Evolutionary conservation across 2,113 vertebrate species (phyloP).

Genomic region (Antigone vipio): DNA sequence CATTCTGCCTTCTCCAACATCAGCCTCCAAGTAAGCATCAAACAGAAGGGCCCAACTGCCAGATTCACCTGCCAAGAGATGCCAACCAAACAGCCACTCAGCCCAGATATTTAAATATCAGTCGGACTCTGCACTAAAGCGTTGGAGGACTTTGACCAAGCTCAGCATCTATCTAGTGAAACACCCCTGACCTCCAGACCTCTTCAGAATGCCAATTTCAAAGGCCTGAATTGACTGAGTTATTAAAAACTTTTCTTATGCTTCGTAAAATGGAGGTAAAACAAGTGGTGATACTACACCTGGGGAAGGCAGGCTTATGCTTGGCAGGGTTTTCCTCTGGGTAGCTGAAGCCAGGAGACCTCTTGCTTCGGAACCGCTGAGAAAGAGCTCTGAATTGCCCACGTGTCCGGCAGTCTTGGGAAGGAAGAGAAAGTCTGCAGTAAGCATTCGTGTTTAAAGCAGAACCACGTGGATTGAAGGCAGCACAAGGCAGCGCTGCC

Average conservation of each 20-base stretch:
- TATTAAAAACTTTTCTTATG: not conserved
- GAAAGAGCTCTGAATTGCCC: conserved; percentile 69
- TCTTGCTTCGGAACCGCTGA: conserved; percentile 62
- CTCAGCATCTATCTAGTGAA: not conserved
- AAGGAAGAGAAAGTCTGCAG: not conserved
- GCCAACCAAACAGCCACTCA: not conserved
- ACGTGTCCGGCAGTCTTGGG: conserved; percentile 59
- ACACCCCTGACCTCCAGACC: not conserved
- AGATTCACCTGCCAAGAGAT: not conserved
- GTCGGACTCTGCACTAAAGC: not conserved
- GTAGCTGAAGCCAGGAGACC: conserved; percentile 71
- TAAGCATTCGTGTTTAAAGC: not conserved
- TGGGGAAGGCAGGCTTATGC: not conserved
- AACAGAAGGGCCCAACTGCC: not conserved
- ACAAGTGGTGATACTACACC: conserved; percentile 8
- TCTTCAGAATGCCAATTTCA: not conserved
- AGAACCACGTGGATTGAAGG: not conserved
- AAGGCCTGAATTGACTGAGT: not conserved
- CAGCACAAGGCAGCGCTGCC: not conserved
- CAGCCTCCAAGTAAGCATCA: not conserved
- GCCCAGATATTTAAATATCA: not conserved
- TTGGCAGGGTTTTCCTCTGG: conserved; percentile 63
- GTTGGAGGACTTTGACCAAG: not conserved
- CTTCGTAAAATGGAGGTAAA: not conserved
- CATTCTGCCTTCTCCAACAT: not conserved